phyloP scores from a whole-genome alignment of 2,113 vertebrate genomes.

The Prochilodus magdalenae region DNA sequence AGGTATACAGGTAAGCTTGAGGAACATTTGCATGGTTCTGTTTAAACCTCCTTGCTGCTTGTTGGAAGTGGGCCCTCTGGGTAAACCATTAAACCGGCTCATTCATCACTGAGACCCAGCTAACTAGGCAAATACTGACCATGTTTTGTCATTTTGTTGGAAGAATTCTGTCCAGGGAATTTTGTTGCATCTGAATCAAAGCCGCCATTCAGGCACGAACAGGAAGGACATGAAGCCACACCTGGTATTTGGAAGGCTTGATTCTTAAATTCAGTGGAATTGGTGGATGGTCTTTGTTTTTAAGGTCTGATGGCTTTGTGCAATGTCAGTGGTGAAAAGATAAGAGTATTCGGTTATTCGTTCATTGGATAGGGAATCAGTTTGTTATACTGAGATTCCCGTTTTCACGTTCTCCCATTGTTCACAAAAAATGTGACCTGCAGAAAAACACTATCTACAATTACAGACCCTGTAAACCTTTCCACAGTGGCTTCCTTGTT shows the following conservation, averaged over 20 bases:
- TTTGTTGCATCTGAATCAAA: conserved; percentile 78
- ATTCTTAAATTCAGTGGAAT: conserved; percentile 17
- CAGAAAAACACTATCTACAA: too few relatives aligned
- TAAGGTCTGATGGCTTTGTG: conserved; percentile 65
- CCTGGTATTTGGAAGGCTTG: conserved; percentile 66
- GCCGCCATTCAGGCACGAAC: conserved; percentile 58
- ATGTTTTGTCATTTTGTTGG: conserved; percentile 63
- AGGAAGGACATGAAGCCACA: conserved; percentile 69
- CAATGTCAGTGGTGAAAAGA: conserved; percentile 61
- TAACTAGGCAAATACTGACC: conserved; percentile 1
- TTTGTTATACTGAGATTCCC: too few relatives aligned
- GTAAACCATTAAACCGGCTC: neutral
- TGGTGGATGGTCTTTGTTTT: conserved; percentile 65
- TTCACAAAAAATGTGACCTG: too few relatives aligned
- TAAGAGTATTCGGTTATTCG: too few relatives aligned
- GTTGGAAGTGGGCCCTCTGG: neutral
- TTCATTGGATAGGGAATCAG: too few relatives aligned
- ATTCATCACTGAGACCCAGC: neutral
- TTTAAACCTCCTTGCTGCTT: neutral
- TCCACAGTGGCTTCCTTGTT: too few relatives aligned
- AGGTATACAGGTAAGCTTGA: conserved; percentile 87
- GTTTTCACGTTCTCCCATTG: too few relatives aligned
- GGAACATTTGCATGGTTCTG: neutral
- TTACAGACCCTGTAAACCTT: too few relatives aligned
- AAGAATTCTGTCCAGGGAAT: conserved; percentile 79